Percentiles rank a stretch among this genome's conserved stretches.
These are phyloP conservation scores for Trichechus manatus DNA, from an alignment of 2,113 vertebrate species.

Conservation along the genomic window DNA sequence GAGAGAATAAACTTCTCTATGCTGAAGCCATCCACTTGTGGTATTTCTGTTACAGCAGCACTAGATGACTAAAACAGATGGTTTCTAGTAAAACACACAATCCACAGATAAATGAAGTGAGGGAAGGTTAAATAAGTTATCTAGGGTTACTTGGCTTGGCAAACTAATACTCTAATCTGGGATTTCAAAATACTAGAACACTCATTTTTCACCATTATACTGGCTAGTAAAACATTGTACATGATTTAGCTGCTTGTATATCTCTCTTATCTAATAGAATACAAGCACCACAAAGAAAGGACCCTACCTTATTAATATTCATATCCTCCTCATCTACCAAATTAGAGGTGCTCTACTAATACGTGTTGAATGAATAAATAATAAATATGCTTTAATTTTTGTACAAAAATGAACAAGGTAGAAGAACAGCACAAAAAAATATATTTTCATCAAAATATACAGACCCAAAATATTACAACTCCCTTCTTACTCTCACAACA, in stretches of 20 bases:
- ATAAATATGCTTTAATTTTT: constrained; percentile 14
- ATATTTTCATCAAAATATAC: neutral
- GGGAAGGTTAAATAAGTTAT: neutral
- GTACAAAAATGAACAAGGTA: constrained; percentile 23
- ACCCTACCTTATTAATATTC: neutral
- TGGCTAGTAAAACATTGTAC: neutral
- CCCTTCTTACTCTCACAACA: constrained; percentile 66
- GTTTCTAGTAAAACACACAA: constrained; percentile 14
- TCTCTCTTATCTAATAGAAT: neutral
- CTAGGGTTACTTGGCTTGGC: neutral
- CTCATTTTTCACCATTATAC: neutral
- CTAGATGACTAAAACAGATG: too few relatives aligned
- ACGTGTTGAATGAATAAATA: neutral
- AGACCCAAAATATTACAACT: neutral
- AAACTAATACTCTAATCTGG: neutral
- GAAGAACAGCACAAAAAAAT: constrained; percentile 7
- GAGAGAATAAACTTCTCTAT: too few relatives aligned
- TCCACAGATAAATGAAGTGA: neutral
- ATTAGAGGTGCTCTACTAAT: neutral
- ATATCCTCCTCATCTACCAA: neutral
- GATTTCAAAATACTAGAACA: neutral
- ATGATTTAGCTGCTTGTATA: neutral
- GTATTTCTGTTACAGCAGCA: too few relatives aligned
- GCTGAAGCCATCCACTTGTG: too few relatives aligned
- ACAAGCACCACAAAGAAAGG: neutral